Percentiles rank a stretch among this genome's conserved stretches.
These are phyloP conservation scores for Cryptocephalus moraei DNA, from an alignment of 2,888 invertebrate species.

Conservation along the genomic window DNA sequence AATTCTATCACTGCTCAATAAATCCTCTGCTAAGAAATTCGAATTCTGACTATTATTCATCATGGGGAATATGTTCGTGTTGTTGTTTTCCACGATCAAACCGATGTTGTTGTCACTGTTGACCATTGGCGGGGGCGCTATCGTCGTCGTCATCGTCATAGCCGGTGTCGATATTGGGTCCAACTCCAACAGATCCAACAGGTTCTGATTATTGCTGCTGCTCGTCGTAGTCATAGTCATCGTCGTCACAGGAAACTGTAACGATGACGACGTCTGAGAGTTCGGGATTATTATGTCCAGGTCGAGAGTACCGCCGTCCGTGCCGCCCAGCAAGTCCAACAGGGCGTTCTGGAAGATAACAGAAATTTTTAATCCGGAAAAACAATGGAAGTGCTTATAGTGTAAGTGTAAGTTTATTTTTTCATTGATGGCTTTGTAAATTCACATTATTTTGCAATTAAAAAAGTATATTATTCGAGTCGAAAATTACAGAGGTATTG, in stretches of 20 bases:
- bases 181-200: slow-evolving; percentile 76
- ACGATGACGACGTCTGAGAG: slow-evolving; percentile 27
- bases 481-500: too few relatives aligned
- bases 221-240: slow-evolving; percentile 33
- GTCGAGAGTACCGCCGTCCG: slow-evolving; percentile 28
- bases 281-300: slow-evolving; percentile 30
- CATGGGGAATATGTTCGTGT: slow-evolving; percentile 10
- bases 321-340: slow-evolving; percentile 75
- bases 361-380: background rate
- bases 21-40: slow-evolving; percentile 52
- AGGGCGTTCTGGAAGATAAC: slow-evolving; percentile 60
- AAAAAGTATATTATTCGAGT: too few relatives aligned
- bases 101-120: slow-evolving; percentile 24
- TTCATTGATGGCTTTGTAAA: too few relatives aligned
- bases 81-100: slow-evolving; percentile 34
- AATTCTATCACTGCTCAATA: slow-evolving; percentile 38
- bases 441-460: too few relatives aligned
- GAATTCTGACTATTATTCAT: slow-evolving; percentile 35
- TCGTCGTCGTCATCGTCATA: slow-evolving; percentile 20
- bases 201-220: slow-evolving; percentile 58
- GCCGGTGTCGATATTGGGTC: slow-evolving; percentile 40
- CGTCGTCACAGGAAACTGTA: slow-evolving; percentile 31
- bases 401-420: too few relatives aligned
- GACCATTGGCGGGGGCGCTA: slow-evolving; percentile 16
- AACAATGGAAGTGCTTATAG: too few relatives aligned